Base-by-base conservation (phyloP, 2,797 vertebrate species). In the Phylloscopus collybita region DNA sequence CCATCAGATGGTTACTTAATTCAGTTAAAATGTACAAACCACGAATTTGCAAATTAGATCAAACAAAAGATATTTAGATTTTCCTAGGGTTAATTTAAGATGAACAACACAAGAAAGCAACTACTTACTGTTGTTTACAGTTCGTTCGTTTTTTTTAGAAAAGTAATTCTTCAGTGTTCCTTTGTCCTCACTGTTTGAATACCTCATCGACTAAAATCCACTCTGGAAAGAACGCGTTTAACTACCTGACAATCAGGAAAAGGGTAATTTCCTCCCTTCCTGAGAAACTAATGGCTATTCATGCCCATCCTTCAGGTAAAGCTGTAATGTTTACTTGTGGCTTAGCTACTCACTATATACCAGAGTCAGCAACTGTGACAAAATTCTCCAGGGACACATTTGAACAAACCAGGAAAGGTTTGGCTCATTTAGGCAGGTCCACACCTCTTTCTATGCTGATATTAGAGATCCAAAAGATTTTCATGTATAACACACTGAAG, bases 181-280 rank as follows among this genome's bases (percentile, higher is more conserved):
- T 91, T 42, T 86, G 81, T 84, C 34, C 64, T 88, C 56, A 40
- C 23, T 89, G 81, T 88, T 72, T 53, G 71, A 87, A 87, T 88
- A 62, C 51, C 53, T 82, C 75, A 86, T 40, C 3, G 69, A 92
- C 91, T 92, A 92, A 93, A 89, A 76, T 71, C 89, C 88, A 78
- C 75, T 74, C 82, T 73, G 67, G 21, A 94, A 96, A 96, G 61
- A 71, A 47, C 30, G 18, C 21, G 27, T 50, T 45, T 88, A 92
- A 95, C 79, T 91, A 92, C 71, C 54, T 70, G 60, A 83, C 78
- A 75, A 76, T 32, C 86, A 96, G 95, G 96, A 97, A 96, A 88
- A 95, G 84, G 32, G 73, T 93, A 9, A 91, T 93, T 96, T 97
- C 96, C 96, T 97, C 84, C 90, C 84, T 97, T 96, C 87, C 94